These are phyloP conservation scores for Manduca sexta DNA, from an alignment of 1,140 invertebrate genomes.

Conservation along the genomic window DNA sequence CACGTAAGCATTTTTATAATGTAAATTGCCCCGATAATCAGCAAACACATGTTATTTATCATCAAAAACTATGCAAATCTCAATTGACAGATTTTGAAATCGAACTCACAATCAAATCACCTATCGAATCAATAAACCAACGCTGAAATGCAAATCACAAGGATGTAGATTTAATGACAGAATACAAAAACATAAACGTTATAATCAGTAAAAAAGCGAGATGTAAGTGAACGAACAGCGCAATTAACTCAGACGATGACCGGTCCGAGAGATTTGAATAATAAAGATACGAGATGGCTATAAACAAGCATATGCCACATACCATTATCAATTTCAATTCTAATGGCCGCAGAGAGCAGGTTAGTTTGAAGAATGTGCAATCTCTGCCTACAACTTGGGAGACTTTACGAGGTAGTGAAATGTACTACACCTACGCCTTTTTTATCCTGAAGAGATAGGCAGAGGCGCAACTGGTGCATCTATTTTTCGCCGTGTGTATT, in stretches of 20 bases:
- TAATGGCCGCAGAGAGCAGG: conserved; percentile 38
- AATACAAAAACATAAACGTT: conserved; percentile 4
- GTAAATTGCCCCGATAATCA: too few species aligned
- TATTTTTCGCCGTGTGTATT: too few species aligned
- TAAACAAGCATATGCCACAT: conserved; percentile 67
- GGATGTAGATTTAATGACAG: conserved; percentile 1
- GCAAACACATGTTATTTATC: too few species aligned
- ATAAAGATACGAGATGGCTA: conserved; percentile 56
- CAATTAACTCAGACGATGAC: conserved; percentile 46
- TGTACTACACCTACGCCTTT: background rate
- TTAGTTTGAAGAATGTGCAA: background rate
- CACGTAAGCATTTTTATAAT: too few species aligned
- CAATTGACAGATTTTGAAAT: too few species aligned
- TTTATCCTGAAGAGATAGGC: too few species aligned
- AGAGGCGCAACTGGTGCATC: too few species aligned
- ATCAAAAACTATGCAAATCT: too few species aligned
- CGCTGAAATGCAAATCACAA: too few species aligned
- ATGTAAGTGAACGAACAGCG: conserved; percentile 16
- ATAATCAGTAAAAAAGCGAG: conserved; percentile 13
- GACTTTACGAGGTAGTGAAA: conserved; percentile 7
- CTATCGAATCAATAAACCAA: too few species aligned
- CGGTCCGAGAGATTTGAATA: conserved; percentile 55
- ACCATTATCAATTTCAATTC: conserved; percentile 64
- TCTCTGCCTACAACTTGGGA: conserved; percentile 13
- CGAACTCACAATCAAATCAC: too few species aligned